Conservation (phyloP, 37 sponge, comb jelly and placozoan species). For the Cladorhizidae sp. region DNA sequence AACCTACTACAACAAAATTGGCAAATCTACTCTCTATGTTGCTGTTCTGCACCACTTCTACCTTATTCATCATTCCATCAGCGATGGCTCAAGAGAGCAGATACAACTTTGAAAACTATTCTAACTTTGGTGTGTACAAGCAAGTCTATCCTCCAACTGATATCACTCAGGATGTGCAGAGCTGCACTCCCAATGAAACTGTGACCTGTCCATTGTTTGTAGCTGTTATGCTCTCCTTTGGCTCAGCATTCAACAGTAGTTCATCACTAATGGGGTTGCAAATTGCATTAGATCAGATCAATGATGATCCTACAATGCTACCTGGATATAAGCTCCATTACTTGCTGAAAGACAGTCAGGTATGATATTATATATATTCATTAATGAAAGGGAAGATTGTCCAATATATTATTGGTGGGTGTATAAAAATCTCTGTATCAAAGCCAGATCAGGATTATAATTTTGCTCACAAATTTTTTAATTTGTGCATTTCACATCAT, state of each 20-base stretch:
- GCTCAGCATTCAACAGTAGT: constrained; percentile 20
- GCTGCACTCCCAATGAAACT: background rate
- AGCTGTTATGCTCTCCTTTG: constrained; percentile 24
- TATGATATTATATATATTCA: too few relatives aligned
- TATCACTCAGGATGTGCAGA: background rate
- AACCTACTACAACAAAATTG: too few relatives aligned
- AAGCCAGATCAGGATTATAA: too few relatives aligned
- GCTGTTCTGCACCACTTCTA: background rate
- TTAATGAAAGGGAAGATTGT: too few relatives aligned
- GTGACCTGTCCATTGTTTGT: constrained; percentile 13
- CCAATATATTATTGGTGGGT: too few relatives aligned
- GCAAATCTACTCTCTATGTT: background rate
- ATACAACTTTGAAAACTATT: background rate
- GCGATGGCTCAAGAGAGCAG: background rate
- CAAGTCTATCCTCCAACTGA: constrained; percentile 18
- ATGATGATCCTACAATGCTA: constrained; percentile 18
- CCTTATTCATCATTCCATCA: background rate
- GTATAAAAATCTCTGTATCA: too few relatives aligned
- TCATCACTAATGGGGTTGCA: constrained; percentile 19
- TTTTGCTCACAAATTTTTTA: too few relatives aligned
- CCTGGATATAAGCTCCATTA: constrained; percentile 37
- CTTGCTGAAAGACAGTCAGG: constrained; percentile 27
- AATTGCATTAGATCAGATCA: constrained; percentile 37
- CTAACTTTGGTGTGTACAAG: constrained; percentile 6
- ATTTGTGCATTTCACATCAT: too few relatives aligned